Evolutionary conservation across 2,113 vertebrate species (phyloP), one percentile per base, ranked within the genome.

Genomic region (Lampris incognitus): DNA sequence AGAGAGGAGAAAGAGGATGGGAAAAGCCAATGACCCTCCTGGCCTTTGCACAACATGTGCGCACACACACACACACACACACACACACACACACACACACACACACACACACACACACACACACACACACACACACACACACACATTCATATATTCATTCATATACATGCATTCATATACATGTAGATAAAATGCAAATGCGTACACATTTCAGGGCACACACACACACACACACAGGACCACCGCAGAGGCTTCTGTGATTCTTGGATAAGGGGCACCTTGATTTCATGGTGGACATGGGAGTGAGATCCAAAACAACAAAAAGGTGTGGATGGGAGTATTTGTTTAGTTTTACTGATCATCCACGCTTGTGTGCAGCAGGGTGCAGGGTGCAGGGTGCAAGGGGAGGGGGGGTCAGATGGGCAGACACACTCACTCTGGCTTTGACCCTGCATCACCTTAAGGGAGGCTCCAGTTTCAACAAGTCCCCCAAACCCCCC

Each of bases 211-310:
- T 24, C 24, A 24, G 24, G 24, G 24, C 24, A 24, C 24, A 24
- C 24, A 24, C 62, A 58, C 42, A 69, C 41, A 44, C 41, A 66
- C 79, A 79, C 50, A 72, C 4, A 46, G 3, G 65, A 49, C 64
- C 66, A 70, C 74, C 79, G 62, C 6, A 46, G 38, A 74, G 70
- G 66, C 51, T 48, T 79, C 40, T 79, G 69, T 37, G 72, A 54
- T 74, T 63, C 54, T 64, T 61, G 49, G 55, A 56, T 73, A 63
- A 8, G 41, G 52, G 61, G 74, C 49, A 41, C 69, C 39, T 56
- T 42, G 81, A 93, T 94, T 92, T 94, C 91, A 92, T 5, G 88
- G 88, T 81, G 81, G 75, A 79, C 74, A 83, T 72, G 55, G 66
- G 64, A 68, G 40, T 38, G 64, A 55, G 86, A 71, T 87, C 68